A percentile compares a stretch with the other conserved stretches of the same genome.
Conservation (phyloP, 2,888 invertebrate genomes). For the Synanthedon myopaeformis region DNA sequence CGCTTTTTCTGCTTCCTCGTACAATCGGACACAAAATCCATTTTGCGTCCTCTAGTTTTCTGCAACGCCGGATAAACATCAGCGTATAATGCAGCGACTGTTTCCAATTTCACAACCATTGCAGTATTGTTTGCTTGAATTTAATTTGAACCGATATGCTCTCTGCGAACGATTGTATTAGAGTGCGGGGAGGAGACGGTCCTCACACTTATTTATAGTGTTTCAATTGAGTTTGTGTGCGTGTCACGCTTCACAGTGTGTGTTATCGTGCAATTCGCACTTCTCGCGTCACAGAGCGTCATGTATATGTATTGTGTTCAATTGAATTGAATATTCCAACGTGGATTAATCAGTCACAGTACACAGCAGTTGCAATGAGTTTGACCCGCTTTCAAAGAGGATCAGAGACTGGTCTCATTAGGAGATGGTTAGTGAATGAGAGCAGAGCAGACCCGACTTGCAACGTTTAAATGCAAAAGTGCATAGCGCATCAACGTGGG, state of each 20-base stretch:
- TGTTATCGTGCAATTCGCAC: slow-evolving; percentile 7
- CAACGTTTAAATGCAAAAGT: slow-evolving; percentile 1
- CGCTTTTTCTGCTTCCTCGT: slow-evolving; percentile 36
- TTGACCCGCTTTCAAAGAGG: slow-evolving; percentile 26
- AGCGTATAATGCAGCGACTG: slow-evolving; percentile 38
- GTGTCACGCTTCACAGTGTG: too few species aligned
- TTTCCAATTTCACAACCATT: slow-evolving; percentile 55
- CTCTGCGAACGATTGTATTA: slow-evolving; percentile 28
- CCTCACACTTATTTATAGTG: slow-evolving; percentile 34
- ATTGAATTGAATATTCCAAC: slow-evolving; percentile 7
- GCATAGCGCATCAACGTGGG: not conserved
- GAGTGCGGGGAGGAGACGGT: slow-evolving; percentile 35
- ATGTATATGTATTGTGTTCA: slow-evolving; percentile 4
- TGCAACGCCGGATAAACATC: slow-evolving; percentile 37
- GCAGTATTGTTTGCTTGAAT: slow-evolving; percentile 7
- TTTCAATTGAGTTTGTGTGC: slow-evolving; percentile 8
- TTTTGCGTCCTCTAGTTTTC: slow-evolving; percentile 28
- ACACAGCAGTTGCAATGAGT: slow-evolving; percentile 8
- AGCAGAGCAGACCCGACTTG: too few species aligned
- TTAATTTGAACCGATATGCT: slow-evolving; percentile 18
- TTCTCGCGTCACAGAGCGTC: slow-evolving; percentile 24
- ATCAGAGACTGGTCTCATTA: slow-evolving; percentile 18
- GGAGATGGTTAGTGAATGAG: too few species aligned
- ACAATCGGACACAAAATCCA: slow-evolving; percentile 33
- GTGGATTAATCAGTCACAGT: slow-evolving; percentile 3